phyloP scores from a whole-genome alignment of 2,113 vertebrate genomes.

The Microcebus murinus region DNA sequence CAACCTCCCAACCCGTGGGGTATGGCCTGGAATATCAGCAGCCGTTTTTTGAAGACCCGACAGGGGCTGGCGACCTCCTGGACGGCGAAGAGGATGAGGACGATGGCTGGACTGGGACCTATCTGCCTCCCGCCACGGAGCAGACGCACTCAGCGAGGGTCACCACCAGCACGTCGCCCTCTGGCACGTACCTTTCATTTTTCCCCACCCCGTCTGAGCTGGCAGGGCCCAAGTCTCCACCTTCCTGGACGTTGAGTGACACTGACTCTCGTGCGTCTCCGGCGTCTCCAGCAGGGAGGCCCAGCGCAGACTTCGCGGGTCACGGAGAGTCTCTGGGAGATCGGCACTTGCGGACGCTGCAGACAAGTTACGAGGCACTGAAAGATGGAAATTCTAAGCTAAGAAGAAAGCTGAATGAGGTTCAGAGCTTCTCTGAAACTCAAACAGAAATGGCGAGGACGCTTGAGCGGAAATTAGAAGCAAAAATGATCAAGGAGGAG shows the following conservation, averaged over 20 bases:
- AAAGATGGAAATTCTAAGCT: slow-evolving; percentile 91
- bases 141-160: slow-evolving; percentile 44
- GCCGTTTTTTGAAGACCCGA: slow-evolving; percentile 83
- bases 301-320: fast-evolving
- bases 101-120: slow-evolving; percentile 85
- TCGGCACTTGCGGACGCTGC: slow-evolving; percentile 56
- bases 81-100: slow-evolving; percentile 79
- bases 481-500: slow-evolving; percentile 91
- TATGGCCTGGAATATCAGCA: slow-evolving; percentile 79
- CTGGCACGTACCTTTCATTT: slow-evolving; percentile 62
- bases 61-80: slow-evolving; percentile 44
- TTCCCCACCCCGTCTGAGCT: slow-evolving; percentile 76
- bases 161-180: background rate
- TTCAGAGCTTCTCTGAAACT: slow-evolving; percentile 86
- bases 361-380: slow-evolving; percentile 80
- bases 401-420: slow-evolving; percentile 88
- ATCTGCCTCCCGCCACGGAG: slow-evolving; percentile 83
- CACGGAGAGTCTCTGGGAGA: slow-evolving; percentile 75
- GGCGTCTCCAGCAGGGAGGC: background rate
- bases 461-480: slow-evolving; percentile 89
- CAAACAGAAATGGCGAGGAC: slow-evolving; percentile 87
- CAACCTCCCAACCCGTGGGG: slow-evolving; percentile 37
- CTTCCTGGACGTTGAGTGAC: slow-evolving; percentile 47
- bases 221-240: slow-evolving; percentile 62
- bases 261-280: background rate